Evolutionary conservation across 2,113 vertebrate species (phyloP).

Genomic region (Morone saxatilis): DNA sequence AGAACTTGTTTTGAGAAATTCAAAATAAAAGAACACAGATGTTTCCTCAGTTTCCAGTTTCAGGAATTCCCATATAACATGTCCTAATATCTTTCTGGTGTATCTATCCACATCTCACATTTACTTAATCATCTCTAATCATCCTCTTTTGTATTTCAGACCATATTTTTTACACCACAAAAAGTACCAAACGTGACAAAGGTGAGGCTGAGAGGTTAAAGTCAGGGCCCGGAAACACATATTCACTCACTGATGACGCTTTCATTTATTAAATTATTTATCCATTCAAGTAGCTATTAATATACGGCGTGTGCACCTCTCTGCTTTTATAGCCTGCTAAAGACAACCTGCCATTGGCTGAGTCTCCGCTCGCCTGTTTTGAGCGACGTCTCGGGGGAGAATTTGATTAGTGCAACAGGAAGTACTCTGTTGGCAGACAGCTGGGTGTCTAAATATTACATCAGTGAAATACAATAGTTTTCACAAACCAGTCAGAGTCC

Average conservation of each 20-base stretch:
- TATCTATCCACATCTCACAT: too few species aligned
- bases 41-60: too few species aligned
- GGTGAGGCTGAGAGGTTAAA: background rate
- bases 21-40: too few species aligned
- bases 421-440: constrained; percentile 51
- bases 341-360: background rate
- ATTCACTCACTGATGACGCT: background rate
- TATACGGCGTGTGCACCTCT: background rate
- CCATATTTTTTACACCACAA: background rate
- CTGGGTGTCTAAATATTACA: constrained; percentile 46
- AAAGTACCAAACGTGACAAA: background rate
- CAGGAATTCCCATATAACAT: too few species aligned
- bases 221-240: background rate
- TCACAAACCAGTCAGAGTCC: background rate
- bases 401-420: constrained; percentile 70
- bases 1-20: too few species aligned
- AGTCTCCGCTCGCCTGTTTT: constrained; percentile 1
- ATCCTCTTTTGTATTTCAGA: background rate
- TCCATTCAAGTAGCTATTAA: background rate
- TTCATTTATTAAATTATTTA: constrained; percentile 3
- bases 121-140: background rate
- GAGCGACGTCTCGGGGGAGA: constrained; percentile 45
- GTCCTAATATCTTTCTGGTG: too few species aligned
- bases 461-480: constrained; percentile 40
- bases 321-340: background rate